Evolutionary conservation across 2,113 vertebrate genomes (phyloP), one percentile per base, ranked within the genome.

Genomic region (Excalfactoria chinensis): DNA sequence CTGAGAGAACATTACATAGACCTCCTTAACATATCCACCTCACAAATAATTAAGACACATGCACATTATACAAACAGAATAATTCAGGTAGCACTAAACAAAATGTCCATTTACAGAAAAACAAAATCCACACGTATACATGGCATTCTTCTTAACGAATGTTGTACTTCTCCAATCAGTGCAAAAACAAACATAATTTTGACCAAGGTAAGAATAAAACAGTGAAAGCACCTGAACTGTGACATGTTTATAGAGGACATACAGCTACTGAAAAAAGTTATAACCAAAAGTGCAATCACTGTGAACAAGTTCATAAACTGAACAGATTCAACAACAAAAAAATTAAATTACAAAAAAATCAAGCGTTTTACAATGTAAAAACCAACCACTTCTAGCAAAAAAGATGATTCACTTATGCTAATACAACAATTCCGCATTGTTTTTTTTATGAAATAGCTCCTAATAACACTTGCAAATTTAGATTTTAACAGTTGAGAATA

Each of bases 151-250:
- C 76, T 70, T 30, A 78, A 13, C 30, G 64, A 69, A n/a, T 3
- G 7, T 34, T 84, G n/a, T 0, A 1, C 17, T 73, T 58, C 25
- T 20, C 30, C 0, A 1, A 48, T 79, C n/a, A 77, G 58, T 11
- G 66, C 35, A 66, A 62, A 51, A 62, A 81, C 46, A 1, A 73
- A 62, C 7, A 17, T 17, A 25, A 77, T 81, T 95, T 73, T 77
- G 49, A 84, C 46, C 34, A n/a, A 87, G 70, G 21, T 15, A 69
- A 84, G 30, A 89, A 9, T 21, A 13, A 93, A 83, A 40, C 28
- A 82, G 7, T 44, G 41, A 77, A 94, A 82, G 26, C 26, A 59
- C 9, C 23, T 49, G 22, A 76, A 64, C 20, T 44, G 58, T 0
- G 1, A 53, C 28, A 32, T 5, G 5, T n/a, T 67, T 59, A 41